These are phyloP conservation scores for Acromyrmex charruanus DNA, from an alignment of 1,140 invertebrate species.

Conservation along the genomic window DNA sequence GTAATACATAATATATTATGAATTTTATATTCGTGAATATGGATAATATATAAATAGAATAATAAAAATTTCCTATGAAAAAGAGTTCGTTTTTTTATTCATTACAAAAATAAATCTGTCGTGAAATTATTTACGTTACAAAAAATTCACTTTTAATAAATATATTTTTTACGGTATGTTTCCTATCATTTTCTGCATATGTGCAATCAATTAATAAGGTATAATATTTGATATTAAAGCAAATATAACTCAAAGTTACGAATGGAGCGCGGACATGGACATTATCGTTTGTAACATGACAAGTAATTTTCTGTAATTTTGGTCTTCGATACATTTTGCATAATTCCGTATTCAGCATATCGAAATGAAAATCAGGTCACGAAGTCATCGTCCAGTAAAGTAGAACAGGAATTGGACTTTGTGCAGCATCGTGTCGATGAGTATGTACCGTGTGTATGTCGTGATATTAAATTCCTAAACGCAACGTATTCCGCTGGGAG, in stretches of 20 bases:
- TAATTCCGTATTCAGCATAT: neutral
- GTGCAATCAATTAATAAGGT: constrained; percentile 2
- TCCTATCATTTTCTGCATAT: neutral
- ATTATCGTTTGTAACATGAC: neutral
- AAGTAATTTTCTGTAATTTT: constrained; percentile 37
- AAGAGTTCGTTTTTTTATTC: neutral
- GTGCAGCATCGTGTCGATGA: constrained; percentile 12
- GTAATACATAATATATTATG: neutral
- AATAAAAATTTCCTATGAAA: neutral
- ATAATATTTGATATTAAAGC: constrained; percentile 47
- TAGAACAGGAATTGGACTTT: constrained; percentile 4
- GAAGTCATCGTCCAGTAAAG: constrained; percentile 17
- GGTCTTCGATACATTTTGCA: constrained; percentile 7
- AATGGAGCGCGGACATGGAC: neutral
- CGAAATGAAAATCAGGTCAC: constrained; percentile 40
- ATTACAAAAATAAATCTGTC: constrained; percentile 7
- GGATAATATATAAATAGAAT: neutral
- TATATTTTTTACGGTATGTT: neutral
- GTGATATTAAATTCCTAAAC: constrained; percentile 46
- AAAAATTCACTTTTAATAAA: neutral
- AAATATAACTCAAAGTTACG: constrained; percentile 16
- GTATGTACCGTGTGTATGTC: neutral
- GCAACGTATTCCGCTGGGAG: constrained; percentile 17
- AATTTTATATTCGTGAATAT: neutral
- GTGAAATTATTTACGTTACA: constrained; percentile 13